A percentile compares a stretch with the other conserved stretches of the same genome.
These are phyloP conservation scores for Sinosuthora webbiana DNA, from an alignment of 2,113 vertebrate species.

Conservation along the genomic window DNA sequence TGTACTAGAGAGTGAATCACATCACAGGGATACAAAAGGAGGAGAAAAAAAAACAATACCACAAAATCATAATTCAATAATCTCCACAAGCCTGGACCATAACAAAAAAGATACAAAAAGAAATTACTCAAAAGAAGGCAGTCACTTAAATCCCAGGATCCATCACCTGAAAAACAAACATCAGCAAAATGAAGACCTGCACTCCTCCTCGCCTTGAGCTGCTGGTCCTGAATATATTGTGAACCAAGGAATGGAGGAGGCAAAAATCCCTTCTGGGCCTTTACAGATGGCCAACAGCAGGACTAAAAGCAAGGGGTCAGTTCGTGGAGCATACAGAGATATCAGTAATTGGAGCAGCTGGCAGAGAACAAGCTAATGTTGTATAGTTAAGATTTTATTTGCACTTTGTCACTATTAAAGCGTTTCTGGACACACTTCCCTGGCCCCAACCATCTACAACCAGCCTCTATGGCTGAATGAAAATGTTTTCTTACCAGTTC, in stretches of 20 bases:
- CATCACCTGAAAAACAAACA: background rate
- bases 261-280: background rate
- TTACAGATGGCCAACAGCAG: background rate
- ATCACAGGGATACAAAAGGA: background rate
- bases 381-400: background rate
- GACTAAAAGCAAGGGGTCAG: background rate
- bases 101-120: background rate
- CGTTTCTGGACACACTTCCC: background rate
- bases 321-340: fast-evolving
- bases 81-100: background rate
- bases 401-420: background rate
- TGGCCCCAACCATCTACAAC: background rate
- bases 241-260: background rate
- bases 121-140: background rate
- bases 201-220: background rate
- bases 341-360: background rate
- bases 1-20: background rate
- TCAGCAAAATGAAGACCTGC: background rate
- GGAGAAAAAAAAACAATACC: background rate
- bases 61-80: background rate
- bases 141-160: background rate
- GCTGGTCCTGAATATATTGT: background rate
- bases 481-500: background rate
- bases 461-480: background rate
- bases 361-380: background rate